These are phyloP conservation scores for Enteromius afrohamiltoni DNA, from an alignment of 2,797 vertebrate species.

Conservation along the genomic window DNA sequence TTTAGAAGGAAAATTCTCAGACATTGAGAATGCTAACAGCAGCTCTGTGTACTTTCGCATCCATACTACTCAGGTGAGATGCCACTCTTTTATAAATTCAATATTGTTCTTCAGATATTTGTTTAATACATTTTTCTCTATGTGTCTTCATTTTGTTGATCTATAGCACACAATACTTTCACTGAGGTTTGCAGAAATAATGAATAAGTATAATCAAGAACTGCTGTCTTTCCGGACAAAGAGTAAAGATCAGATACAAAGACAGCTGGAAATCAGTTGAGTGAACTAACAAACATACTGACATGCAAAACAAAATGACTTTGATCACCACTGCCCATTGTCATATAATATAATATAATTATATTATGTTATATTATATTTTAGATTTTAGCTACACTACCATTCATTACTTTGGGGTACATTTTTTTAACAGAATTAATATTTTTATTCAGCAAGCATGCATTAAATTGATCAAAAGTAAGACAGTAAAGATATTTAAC, in stretches of 20 bases:
- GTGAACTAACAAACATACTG: conserved; percentile 44
- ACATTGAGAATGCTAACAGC: conserved; percentile 54
- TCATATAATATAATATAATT: too few relatives aligned
- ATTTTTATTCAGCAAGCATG: neutral
- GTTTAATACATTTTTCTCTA: neutral
- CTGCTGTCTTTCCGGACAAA: conserved; percentile 88
- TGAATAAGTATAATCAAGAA: conserved; percentile 83
- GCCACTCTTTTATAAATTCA: neutral
- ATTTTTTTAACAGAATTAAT: neutral
- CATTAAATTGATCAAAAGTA: neutral
- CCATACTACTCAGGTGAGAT: conserved; percentile 73
- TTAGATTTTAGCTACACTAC: neutral
- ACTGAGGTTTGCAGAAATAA: conserved; percentile 88
- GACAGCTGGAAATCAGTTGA: conserved; percentile 79
- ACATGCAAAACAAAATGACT: conserved; percentile 1
- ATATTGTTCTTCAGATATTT: neutral
- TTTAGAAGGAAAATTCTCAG: conserved; percentile 63
- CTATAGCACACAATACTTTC: conserved; percentile 86
- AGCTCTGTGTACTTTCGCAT: conserved; percentile 72
- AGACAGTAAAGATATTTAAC: neutral
- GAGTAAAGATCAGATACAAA: conserved; percentile 87
- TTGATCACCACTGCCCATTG: neutral
- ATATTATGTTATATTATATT: neutral
- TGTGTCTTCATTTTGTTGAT: conserved; percentile 14
- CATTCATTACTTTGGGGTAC: neutral